phyloP scores from a whole-genome alignment of 2,797 vertebrate genomes.

The Calcarius lapponicus region DNA sequence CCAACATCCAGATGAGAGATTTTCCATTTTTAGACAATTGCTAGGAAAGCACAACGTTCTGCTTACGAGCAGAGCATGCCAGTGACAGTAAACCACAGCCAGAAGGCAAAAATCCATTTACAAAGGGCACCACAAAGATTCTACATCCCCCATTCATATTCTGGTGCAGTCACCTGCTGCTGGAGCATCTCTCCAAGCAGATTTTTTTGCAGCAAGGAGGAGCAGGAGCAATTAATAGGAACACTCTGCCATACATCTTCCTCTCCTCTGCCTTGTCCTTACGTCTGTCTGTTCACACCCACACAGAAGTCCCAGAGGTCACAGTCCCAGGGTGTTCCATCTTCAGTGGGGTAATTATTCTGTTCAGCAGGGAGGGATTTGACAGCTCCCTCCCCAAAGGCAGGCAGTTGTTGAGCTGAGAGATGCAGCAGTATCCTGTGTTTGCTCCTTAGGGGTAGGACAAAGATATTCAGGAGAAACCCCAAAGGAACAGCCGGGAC shows the following conservation, averaged over 20 bases:
- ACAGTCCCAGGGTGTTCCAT: not conserved
- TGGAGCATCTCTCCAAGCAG: not conserved
- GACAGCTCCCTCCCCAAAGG: not conserved
- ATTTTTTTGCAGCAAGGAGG: not conserved
- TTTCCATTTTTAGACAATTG: slow-evolving; percentile 34
- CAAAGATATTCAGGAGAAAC: not conserved
- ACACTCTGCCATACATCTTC: not conserved
- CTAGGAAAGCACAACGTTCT: slow-evolving; percentile 30
- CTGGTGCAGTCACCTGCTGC: not conserved
- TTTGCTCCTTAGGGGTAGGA: not conserved
- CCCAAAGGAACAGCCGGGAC: not conserved
- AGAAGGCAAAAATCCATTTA: slow-evolving; percentile 35
- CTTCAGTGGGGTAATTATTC: not conserved
- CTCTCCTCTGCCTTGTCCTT: not conserved
- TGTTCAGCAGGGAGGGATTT: not conserved
- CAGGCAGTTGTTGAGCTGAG: not conserved
- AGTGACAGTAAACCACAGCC: slow-evolving; percentile 29
- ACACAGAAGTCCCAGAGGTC: not conserved
- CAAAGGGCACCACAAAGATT: slow-evolving; percentile 6
- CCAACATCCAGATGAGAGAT: not conserved
- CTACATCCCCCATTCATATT: not conserved
- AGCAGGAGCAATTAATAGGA: not conserved
- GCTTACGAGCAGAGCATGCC: not conserved
- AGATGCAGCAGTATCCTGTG: not conserved
- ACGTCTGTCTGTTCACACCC: not conserved